Percentiles rank a stretch among this genome's conserved stretches.
These are phyloP conservation scores for Sebastes flavidus DNA, from an alignment of 2,797 vertebrate species.

Conservation along the genomic window DNA sequence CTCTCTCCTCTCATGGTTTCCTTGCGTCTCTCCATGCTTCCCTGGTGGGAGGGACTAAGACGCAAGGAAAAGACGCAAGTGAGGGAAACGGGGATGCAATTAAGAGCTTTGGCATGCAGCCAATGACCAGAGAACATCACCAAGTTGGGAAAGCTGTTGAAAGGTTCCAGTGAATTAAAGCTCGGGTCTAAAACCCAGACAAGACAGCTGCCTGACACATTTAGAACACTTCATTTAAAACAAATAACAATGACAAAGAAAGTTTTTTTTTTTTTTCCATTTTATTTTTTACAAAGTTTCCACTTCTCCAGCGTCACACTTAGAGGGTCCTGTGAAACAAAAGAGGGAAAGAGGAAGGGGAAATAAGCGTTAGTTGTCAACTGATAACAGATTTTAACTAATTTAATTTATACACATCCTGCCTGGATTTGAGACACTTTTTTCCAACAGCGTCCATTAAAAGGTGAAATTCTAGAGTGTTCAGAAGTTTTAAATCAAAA, in stretches of 20 bases:
- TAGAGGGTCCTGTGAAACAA: slow-evolving; percentile 75
- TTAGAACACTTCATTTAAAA: not conserved
- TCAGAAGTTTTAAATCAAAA: not conserved
- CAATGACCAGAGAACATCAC: too few species aligned
- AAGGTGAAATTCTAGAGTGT: not conserved
- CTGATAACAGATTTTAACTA: not conserved
- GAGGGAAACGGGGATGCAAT: too few species aligned
- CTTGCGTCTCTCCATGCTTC: too few species aligned
- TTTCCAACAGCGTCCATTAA: not conserved
- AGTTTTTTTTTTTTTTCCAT: slow-evolving; percentile 10
- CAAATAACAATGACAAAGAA: not conserved
- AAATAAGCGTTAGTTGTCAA: not conserved
- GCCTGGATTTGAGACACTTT: not conserved
- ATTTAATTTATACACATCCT: not conserved
- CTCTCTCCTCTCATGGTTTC: too few species aligned
- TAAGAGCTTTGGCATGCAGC: too few species aligned
- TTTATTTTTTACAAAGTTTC: slow-evolving; percentile 80
- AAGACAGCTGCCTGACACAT: not conserved
- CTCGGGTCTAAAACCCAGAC: not conserved
- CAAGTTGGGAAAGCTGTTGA: not conserved
- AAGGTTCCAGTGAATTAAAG: not conserved
- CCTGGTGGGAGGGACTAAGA: too few species aligned
- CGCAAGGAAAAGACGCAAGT: too few species aligned
- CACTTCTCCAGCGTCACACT: slow-evolving; percentile 28
- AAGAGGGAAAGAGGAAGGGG: not conserved